Conservation (phyloP, 2,113 vertebrate species). For the Pelvicachromis taeniatus region DNA sequence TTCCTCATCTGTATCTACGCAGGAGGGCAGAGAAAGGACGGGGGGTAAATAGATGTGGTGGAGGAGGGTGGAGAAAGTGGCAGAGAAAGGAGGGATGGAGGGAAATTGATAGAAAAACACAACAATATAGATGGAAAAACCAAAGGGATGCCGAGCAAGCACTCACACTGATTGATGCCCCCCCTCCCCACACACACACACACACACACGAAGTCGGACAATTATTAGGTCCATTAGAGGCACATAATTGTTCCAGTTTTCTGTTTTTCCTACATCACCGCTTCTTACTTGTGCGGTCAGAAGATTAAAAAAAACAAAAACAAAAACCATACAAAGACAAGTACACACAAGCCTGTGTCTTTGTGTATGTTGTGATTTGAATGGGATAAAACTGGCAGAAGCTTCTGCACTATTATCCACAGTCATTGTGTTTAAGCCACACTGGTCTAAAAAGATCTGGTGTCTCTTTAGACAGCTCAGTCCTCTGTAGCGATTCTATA, state of each 20-base stretch:
- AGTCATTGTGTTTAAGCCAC: neutral
- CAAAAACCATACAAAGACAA: neutral
- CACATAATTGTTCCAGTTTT: conserved; percentile 21
- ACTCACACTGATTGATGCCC: neutral
- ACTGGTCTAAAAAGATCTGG: neutral
- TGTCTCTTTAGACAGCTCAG: neutral
- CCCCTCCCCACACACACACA: neutral
- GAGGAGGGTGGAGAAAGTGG: neutral
- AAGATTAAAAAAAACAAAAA: neutral
- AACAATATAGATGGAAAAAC: conserved; percentile 2
- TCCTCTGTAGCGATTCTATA: neutral
- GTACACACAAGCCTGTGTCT: neutral
- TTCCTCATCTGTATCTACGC: conserved; percentile 30
- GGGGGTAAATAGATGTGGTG: conserved; percentile 6
- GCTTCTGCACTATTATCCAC: neutral
- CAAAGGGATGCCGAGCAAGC: neutral
- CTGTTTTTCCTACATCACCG: conserved; percentile 24
- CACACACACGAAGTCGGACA: neutral
- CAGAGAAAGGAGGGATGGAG: neutral
- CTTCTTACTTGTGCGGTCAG: neutral
- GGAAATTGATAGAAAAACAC: neutral
- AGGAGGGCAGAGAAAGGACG: neutral
- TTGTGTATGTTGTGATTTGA: neutral
- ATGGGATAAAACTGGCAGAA: neutral
- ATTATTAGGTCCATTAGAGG: conserved; percentile 21